phyloP scores from a whole-genome alignment of 2,888 invertebrate genomes.

The Crossocerus cetratus region DNA sequence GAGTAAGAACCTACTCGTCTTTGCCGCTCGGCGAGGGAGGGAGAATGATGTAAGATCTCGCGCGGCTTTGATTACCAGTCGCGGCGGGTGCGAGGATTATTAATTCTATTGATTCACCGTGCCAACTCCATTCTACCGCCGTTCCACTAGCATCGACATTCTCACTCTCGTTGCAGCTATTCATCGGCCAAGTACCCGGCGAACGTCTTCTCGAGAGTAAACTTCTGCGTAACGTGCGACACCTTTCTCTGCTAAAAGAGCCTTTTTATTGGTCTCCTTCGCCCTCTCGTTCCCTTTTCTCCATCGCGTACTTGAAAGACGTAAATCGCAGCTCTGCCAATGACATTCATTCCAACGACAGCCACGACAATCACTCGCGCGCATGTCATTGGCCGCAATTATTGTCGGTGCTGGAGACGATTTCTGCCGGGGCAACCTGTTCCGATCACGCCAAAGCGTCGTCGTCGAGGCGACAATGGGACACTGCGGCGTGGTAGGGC shows the following conservation, averaged over 20 bases:
- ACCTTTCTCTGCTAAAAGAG: neutral
- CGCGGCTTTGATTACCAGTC: constrained; percentile 10
- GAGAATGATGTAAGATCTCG: too few species aligned
- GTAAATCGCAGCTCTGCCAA: constrained; percentile 6
- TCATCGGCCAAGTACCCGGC: constrained; percentile 13
- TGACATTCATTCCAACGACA: constrained; percentile 1
- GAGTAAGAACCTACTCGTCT: too few species aligned
- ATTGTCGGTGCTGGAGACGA: neutral
- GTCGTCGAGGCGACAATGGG: too few species aligned
- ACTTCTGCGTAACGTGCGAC: neutral
- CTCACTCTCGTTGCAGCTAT: constrained; percentile 18
- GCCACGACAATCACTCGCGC: constrained; percentile 1
- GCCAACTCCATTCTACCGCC: constrained; percentile 6
- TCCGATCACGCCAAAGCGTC: too few species aligned
- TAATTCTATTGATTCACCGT: constrained; percentile 19
- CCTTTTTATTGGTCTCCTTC: neutral
- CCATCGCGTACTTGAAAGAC: constrained; percentile 13
- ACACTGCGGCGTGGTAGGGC: constrained; percentile 4
- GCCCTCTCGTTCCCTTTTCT: too few species aligned
- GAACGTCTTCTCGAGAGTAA: constrained; percentile 13
- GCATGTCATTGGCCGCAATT: neutral
- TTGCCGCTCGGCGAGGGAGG: too few species aligned
- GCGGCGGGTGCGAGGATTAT: constrained; percentile 1
- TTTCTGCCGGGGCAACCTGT: neutral
- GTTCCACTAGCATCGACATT: constrained; percentile 21